These are phyloP conservation scores for Hirtodrosophila histrioides DNA, from an alignment of 2,888 invertebrate genomes.

Conservation along the genomic window DNA sequence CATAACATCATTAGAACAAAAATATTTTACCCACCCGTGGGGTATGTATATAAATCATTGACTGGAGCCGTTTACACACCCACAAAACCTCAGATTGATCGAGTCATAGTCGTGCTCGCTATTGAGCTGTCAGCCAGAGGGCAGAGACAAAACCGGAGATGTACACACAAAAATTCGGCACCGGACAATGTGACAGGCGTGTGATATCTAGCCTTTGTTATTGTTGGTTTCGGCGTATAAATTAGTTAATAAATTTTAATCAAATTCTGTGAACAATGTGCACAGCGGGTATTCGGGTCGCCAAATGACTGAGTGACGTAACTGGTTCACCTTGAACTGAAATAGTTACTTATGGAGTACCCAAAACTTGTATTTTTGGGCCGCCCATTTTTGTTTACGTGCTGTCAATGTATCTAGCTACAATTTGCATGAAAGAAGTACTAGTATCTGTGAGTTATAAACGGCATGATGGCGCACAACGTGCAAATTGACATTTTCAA, in stretches of 20 bases:
- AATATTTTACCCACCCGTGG: no score
- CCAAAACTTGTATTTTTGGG: constrained; percentile 20
- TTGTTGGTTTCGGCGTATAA: constrained; percentile 43
- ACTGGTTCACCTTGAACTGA: constrained; percentile 68
- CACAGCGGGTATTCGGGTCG: constrained; percentile 48
- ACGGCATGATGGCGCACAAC: constrained; percentile 5
- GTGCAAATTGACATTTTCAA: constrained; percentile 50
- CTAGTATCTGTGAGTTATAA: constrained; percentile 23
- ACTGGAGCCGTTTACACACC: constrained; percentile 13
- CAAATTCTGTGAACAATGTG: constrained; percentile 62
- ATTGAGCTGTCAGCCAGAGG: constrained; percentile 37
- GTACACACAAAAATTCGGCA: constrained; percentile 18
- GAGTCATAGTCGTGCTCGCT: constrained; percentile 20
- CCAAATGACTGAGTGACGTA: constrained; percentile 32
- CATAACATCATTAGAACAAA: no score
- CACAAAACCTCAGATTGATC: constrained; percentile 18
- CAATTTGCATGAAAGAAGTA: constrained; percentile 14
- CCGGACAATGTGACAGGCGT: constrained; percentile 34
- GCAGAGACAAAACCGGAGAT: constrained; percentile 14
- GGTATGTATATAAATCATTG: no score
- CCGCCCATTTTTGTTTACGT: constrained; percentile 7
- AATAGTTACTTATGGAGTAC: constrained; percentile 17
- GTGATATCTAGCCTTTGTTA: constrained; percentile 36
- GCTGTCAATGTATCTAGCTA: constrained; percentile 6
- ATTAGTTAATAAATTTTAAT: constrained; percentile 79